Base-by-base conservation (phyloP, 2,113 vertebrate species). In the Anser cygnoides region DNA sequence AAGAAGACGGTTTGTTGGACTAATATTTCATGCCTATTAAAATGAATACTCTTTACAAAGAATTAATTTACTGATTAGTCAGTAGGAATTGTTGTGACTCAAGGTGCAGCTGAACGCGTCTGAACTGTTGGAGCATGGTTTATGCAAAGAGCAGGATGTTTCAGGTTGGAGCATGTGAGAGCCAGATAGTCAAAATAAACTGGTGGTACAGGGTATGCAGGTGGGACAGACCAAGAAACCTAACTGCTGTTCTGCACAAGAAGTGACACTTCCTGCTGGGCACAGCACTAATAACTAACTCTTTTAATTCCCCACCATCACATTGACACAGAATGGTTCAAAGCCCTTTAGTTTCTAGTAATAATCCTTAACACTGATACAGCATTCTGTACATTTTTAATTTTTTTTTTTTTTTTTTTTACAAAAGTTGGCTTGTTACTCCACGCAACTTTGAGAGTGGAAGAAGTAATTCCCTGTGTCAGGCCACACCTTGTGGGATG, bases 301-400 rank as follows among this genome's bases (percentile, higher is more conserved):
- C 19, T 25, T 35, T 28, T 31, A 29, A 41, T 17, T 35, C 9
- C 9, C 7, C 21, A 16, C 13, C 17, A 5, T 87, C 43, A 18
- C 9, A 0, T 55, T 0, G 0, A 29, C 33, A 3, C 17, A 22
- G 62, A 68, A 11, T 3, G 12, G 10, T 44, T 88, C 49, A 14
- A 41, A 82, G 62, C 58, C 7, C 39, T 65, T n/a, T 8, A 44
- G 59, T 18, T 39, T 74, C 33, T 58, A 10, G 2, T 33, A 39
- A 31, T 37, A 28, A 49, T 81, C 39, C 65, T 37, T 55, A 21
- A 61, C 0, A 0, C 39, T 81, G 61, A 14, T 1, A 0, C 9
- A 26, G 63, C 54, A 8, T 41, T 84, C 44, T 5, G 29, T 52
- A 44, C 10, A 5, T 59, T 57, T 73, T 91, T 61, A 39, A 23